phyloP scores from a whole-genome alignment of 37 sponge, comb jelly and placozoan species.

The Tethya wilhelma region DNA sequence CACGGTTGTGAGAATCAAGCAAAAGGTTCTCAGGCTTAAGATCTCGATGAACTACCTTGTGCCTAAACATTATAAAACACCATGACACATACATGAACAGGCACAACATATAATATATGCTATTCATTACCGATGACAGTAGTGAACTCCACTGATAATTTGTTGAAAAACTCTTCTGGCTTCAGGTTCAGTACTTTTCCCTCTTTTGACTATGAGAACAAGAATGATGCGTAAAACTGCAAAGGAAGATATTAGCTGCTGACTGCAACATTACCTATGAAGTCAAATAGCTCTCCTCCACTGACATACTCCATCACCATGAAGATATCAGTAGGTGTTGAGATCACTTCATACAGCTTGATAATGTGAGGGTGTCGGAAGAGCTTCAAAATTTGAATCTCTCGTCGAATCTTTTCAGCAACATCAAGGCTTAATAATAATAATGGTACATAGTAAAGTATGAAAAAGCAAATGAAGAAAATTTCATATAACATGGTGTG shows the following conservation, averaged over 20 bases:
- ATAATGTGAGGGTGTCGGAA: slow-evolving; percentile 98
- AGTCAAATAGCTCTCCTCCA: slow-evolving; percentile 97
- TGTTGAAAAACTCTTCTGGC: slow-evolving; percentile 93
- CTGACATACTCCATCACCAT: slow-evolving; percentile 97
- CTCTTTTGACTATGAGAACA: slow-evolving; percentile 87
- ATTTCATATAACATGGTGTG: too few relatives aligned
- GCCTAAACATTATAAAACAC: slow-evolving; percentile 11
- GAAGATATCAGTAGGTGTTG: slow-evolving; percentile 95
- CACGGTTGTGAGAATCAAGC: slow-evolving; percentile 75
- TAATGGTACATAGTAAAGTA: too few relatives aligned
- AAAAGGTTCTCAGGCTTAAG: slow-evolving; percentile 97
- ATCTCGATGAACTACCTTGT: slow-evolving; percentile 91
- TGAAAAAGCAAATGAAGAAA: too few relatives aligned
- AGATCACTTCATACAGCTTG: slow-evolving; percentile 96
- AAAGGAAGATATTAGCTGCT: neutral
- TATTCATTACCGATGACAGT: slow-evolving; percentile 80
- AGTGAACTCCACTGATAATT: slow-evolving; percentile 92
- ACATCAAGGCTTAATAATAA: slow-evolving; percentile 46
- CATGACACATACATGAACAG: slow-evolving; percentile 7
- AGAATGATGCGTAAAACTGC: neutral
- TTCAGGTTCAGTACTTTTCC: slow-evolving; percentile 77
- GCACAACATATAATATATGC: neutral
- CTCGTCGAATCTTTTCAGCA: slow-evolving; percentile 67
- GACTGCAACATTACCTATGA: too few relatives aligned
- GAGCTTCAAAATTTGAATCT: slow-evolving; percentile 91